These are phyloP conservation scores for Alentia gelatinosa DNA, from an alignment of 2,888 invertebrate species.

Conservation along the genomic window DNA sequence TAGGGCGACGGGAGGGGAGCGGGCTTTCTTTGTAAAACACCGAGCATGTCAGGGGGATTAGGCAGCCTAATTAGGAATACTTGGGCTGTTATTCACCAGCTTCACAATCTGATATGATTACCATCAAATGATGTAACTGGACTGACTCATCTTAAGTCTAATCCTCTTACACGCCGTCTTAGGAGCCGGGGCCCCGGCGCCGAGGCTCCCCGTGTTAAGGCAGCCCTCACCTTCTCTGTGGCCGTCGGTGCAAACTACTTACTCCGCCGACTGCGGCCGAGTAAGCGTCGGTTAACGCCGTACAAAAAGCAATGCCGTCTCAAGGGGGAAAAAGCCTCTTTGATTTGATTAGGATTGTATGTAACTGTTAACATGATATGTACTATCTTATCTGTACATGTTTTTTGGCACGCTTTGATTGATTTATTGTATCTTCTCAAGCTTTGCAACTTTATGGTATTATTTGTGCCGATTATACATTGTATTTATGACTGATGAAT, in stretches of 20 bases:
- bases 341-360: too few relatives aligned
- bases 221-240: neutral
- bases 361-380: too few relatives aligned
- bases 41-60: constrained; percentile 4
- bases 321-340: too few relatives aligned
- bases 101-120: neutral
- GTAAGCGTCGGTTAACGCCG: too few relatives aligned
- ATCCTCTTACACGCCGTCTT: neutral
- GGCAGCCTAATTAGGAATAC: neutral
- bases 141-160: neutral
- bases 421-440: too few relatives aligned
- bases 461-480: too few relatives aligned
- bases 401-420: too few relatives aligned
- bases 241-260: neutral
- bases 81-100: constrained; percentile 1
- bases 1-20: neutral
- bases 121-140: constrained; percentile 25
- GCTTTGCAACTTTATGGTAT: too few relatives aligned
- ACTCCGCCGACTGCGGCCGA: neutral
- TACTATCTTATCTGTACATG: too few relatives aligned
- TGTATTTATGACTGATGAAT: too few relatives aligned
- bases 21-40: neutral
- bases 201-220: neutral
- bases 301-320: too few relatives aligned
- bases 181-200: neutral